Evolutionary conservation across 2,113 vertebrate species (phyloP).

Genomic region (Vulpes ferrilata): DNA sequence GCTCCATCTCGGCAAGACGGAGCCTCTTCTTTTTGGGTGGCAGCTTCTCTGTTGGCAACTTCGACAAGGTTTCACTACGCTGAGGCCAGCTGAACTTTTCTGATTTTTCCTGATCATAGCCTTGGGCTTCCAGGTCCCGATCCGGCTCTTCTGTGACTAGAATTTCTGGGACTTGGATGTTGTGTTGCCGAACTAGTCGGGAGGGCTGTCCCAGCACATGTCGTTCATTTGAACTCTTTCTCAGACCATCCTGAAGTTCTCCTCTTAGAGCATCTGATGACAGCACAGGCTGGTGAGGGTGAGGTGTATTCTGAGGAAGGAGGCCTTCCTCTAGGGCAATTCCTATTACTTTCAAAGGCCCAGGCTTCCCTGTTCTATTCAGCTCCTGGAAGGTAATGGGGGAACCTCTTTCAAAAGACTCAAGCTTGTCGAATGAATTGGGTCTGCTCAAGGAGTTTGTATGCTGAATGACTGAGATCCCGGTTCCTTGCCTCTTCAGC

Average conservation of each 20-base stretch:
- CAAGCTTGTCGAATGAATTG: slow-evolving; percentile 94
- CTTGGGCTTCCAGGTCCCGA: slow-evolving; percentile 91
- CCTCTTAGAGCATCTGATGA: slow-evolving; percentile 80
- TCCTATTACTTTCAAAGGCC: slow-evolving; percentile 83
- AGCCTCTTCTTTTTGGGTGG: slow-evolving; percentile 99
- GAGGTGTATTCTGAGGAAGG: slow-evolving; percentile 80
- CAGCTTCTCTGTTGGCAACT: slow-evolving; percentile 97
- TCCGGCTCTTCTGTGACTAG: slow-evolving; percentile 98
- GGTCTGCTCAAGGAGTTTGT: slow-evolving; percentile 97
- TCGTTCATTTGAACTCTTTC: slow-evolving; percentile 83
- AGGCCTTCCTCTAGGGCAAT: slow-evolving; percentile 84
- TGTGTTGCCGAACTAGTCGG: slow-evolving; percentile 96
- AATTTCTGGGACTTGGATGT: slow-evolving; percentile 99
- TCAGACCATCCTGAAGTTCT: slow-evolving; percentile 85
- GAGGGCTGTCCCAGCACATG: slow-evolving; percentile 88
- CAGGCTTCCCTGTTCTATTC: slow-evolving; percentile 83
- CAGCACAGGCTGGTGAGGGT: slow-evolving; percentile 80
- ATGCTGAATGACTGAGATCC: slow-evolving; percentile 98
- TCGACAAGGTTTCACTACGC: slow-evolving; percentile 96
- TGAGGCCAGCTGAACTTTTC: slow-evolving; percentile 98
- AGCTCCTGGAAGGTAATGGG: slow-evolving; percentile 89
- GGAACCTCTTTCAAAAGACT: slow-evolving; percentile 91
- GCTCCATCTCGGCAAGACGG: slow-evolving; percentile 96
- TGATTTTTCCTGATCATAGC: slow-evolving; percentile 90
- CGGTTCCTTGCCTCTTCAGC: slow-evolving; percentile 94